Conservation (phyloP, 92 coral and sea anemone species). For the Muricea muricata region DNA sequence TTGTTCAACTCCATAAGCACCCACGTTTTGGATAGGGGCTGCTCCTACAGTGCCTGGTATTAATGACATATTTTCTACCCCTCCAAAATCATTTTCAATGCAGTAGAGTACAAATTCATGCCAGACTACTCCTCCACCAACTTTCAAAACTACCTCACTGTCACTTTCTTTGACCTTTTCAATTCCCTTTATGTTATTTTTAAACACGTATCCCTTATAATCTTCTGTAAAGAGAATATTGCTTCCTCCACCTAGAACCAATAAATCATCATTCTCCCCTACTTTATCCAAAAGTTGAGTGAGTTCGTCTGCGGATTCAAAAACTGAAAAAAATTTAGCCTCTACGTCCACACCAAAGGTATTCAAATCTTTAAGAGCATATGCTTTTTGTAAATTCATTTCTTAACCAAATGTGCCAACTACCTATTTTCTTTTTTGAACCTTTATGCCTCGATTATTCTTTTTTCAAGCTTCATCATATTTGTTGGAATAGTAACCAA, state of each 20-base stretch:
- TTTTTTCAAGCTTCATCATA: too few relatives aligned
- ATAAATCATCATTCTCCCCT: background rate
- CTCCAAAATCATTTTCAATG: background rate
- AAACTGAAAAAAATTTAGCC: background rate
- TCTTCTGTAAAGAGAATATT: background rate
- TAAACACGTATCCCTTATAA: background rate
- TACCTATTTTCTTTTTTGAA: too few relatives aligned
- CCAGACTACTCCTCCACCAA: background rate
- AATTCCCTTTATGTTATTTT: background rate
- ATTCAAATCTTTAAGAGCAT: background rate
- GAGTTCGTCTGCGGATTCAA: background rate
- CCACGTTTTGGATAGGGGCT: background rate
- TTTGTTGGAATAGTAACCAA: too few relatives aligned
- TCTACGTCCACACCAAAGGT: background rate
- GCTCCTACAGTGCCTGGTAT: background rate
- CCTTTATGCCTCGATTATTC: too few relatives aligned
- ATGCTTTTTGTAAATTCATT: background rate
- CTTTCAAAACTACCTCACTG: background rate
- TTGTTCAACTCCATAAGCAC: conserved; percentile 7
- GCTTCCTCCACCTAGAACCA: background rate
- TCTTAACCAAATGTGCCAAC: background rate
- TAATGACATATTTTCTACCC: background rate
- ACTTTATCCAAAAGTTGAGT: background rate
- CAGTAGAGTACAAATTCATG: background rate
- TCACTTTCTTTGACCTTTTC: background rate